These are phyloP conservation scores for Oncopeltus fasciatus DNA, from an alignment of 1,140 invertebrate species.

Conservation along the genomic window DNA sequence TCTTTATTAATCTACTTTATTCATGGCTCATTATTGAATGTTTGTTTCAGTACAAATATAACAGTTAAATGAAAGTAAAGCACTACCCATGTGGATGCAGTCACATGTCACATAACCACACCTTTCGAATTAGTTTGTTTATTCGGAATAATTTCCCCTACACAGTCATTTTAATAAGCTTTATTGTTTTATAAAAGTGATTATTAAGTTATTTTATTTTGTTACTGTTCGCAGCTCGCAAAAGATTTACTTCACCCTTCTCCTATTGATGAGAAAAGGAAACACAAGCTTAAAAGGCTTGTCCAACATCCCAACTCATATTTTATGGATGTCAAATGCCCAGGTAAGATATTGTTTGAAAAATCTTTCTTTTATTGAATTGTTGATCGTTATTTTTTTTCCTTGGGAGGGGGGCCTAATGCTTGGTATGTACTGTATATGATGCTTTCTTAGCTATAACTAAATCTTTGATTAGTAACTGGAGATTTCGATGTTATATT, in stretches of 20 bases:
- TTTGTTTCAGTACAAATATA: not conserved
- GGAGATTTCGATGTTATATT: no score
- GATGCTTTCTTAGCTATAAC: no score
- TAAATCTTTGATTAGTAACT: no score
- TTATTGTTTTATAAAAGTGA: not conserved
- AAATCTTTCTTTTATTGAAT: no score
- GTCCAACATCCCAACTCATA: conserved; percentile 99
- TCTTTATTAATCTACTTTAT: not conserved
- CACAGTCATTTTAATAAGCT: not conserved
- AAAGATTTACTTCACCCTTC: conserved; percentile 93
- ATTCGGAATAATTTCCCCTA: not conserved
- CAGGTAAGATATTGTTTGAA: no score
- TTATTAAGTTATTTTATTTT: not conserved
- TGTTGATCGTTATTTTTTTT: no score
- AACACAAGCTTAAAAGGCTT: conserved; percentile 86
- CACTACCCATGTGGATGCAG: not conserved
- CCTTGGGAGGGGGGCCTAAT: no score
- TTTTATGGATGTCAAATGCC: conserved; percentile 99
- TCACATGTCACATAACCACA: not conserved
- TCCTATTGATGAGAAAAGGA: conserved; percentile 80
- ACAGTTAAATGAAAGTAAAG: not conserved
- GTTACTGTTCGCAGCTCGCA: conserved; percentile 54
- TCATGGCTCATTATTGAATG: not conserved
- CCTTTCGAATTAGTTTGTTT: not conserved
- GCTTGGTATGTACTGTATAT: no score